Evolutionary conservation across 2,888 invertebrate species (phyloP).

Genomic region (Xanthorhoe spadicearia): DNA sequence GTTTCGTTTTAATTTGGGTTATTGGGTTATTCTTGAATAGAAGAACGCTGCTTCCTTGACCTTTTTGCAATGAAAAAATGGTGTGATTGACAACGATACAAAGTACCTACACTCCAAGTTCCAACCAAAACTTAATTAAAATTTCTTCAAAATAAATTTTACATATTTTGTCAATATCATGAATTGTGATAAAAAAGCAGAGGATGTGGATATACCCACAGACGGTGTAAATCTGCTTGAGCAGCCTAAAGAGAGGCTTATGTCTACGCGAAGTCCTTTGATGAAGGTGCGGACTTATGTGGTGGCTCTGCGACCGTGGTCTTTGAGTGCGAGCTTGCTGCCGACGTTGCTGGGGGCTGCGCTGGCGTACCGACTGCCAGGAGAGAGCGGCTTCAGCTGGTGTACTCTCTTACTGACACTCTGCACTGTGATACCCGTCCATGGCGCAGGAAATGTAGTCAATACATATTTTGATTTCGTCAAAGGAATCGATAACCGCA

Average conservation of each 20-base stretch:
- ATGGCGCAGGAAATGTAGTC: constrained; percentile 98
- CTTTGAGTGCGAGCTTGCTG: constrained; percentile 94
- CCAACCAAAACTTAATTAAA: background rate
- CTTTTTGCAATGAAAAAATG: background rate
- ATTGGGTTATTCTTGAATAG: constrained; percentile 4
- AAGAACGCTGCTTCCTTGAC: too few relatives aligned
- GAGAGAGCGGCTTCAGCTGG: constrained; percentile 90
- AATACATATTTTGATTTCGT: constrained; percentile 98
- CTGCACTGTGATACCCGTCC: constrained; percentile 95
- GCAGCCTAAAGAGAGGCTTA: constrained; percentile 71
- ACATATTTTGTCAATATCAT: constrained; percentile 38
- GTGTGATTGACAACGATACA: background rate
- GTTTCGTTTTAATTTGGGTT: constrained; percentile 9
- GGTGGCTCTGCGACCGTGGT: constrained; percentile 96
- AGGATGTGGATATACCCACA: constrained; percentile 66
- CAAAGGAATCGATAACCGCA: constrained; percentile 96
- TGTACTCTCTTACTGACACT: constrained; percentile 91
- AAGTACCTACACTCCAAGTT: too few relatives aligned
- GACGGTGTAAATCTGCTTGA: constrained; percentile 78
- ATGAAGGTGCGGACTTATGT: constrained; percentile 96
- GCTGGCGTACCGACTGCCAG: constrained; percentile 93
- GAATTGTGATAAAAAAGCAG: constrained; percentile 57
- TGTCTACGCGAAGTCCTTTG: constrained; percentile 81
- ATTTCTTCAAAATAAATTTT: too few relatives aligned
- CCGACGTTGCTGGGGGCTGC: constrained; percentile 96